A percentile compares a stretch with the other conserved stretches of the same genome.
Conservation (phyloP, 2,888 invertebrate species). For the Ochropleura leucogaster region DNA sequence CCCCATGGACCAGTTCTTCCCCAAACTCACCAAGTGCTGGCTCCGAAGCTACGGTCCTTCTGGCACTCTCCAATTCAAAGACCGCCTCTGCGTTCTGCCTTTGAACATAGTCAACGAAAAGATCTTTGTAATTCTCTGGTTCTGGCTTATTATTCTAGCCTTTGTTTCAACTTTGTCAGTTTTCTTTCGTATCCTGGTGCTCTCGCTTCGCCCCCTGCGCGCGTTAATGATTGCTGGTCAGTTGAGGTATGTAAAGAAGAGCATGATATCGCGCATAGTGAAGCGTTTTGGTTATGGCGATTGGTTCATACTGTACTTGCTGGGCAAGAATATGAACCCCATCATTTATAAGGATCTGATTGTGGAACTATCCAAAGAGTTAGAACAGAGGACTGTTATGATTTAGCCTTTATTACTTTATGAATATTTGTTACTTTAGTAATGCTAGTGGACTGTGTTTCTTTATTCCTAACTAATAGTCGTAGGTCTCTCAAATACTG, state of each 20-base stretch:
- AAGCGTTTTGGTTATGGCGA: slow-evolving; percentile 92
- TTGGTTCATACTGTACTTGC: slow-evolving; percentile 94
- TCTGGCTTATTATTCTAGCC: slow-evolving; percentile 93
- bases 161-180: slow-evolving; percentile 91
- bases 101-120: slow-evolving; percentile 95
- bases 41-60: slow-evolving; percentile 91
- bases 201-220: slow-evolving; percentile 90
- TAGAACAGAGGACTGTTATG: slow-evolving; percentile 78
- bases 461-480: not conserved
- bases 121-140: slow-evolving; percentile 93
- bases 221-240: slow-evolving; percentile 91
- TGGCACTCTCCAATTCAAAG: slow-evolving; percentile 90
- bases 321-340: slow-evolving; percentile 94
- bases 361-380: slow-evolving; percentile 85
- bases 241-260: slow-evolving; percentile 88
- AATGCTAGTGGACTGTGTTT: slow-evolving; percentile 35
- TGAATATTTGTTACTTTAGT: not conserved
- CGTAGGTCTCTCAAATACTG: not conserved
- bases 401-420: slow-evolving; percentile 67
- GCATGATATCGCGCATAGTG: slow-evolving; percentile 88
- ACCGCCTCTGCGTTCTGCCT: slow-evolving; percentile 94
- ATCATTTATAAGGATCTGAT: slow-evolving; percentile 92
- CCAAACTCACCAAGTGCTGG: slow-evolving; percentile 93
- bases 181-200: slow-evolving; percentile 91
- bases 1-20: slow-evolving; percentile 93